Percentiles rank a stretch among this genome's conserved stretches.
Conservation (phyloP, 2,797 vertebrate genomes). For the Parauchenoglanis ngamensis region DNA sequence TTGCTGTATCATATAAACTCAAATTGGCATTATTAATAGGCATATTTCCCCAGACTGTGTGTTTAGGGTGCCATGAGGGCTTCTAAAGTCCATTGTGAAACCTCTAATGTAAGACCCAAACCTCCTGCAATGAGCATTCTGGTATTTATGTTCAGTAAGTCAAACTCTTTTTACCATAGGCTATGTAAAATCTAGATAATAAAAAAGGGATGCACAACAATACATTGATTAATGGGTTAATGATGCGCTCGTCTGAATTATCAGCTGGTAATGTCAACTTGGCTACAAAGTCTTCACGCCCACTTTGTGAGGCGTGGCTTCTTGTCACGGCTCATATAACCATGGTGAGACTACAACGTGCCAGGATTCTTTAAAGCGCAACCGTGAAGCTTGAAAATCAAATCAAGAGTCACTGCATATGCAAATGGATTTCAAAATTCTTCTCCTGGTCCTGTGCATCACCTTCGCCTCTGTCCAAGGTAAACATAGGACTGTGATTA, state of each 20-base stretch:
- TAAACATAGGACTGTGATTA: conserved; percentile 8
- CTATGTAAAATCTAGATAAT: too few species aligned
- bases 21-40: too few species aligned
- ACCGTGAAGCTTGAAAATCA: not conserved
- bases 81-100: too few species aligned
- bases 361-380: not conserved
- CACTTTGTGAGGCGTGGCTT: conserved; percentile 22
- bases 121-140: not conserved
- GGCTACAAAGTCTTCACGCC: not conserved
- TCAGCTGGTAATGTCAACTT: not conserved
- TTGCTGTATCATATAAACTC: too few species aligned
- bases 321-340: not conserved
- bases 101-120: too few species aligned
- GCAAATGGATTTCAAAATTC: conserved; percentile 46
- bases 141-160: not conserved
- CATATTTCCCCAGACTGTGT: too few species aligned
- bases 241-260: not conserved
- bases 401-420: not conserved
- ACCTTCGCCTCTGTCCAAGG: conserved; percentile 44
- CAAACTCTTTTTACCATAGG: not conserved
- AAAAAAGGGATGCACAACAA: not conserved
- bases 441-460: conserved; percentile 43
- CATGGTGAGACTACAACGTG: not conserved
- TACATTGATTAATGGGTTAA: not conserved
- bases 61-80: too few species aligned